phyloP scores from a whole-genome alignment of 2,113 vertebrate genomes.

The Panurus biarmicus region DNA sequence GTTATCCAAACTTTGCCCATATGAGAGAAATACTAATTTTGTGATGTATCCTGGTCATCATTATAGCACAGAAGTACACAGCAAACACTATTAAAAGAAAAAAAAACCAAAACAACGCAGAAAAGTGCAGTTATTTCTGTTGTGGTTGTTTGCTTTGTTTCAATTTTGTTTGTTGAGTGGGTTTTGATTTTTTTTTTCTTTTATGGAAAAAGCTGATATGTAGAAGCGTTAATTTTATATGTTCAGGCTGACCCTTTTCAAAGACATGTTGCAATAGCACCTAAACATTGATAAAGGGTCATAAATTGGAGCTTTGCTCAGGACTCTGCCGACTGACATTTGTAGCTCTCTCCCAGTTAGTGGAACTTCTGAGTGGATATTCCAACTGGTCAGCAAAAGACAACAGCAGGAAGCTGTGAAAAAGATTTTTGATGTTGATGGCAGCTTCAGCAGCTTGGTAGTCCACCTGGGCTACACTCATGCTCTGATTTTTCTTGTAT shows the following conservation, averaged over 20 bases:
- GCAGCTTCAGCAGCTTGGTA: neutral
- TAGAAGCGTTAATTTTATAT: neutral
- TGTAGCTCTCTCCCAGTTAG: neutral
- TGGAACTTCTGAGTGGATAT: neutral
- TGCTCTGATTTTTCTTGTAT: neutral
- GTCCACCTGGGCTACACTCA: neutral
- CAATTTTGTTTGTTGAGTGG: neutral
- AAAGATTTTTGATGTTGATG: neutral
- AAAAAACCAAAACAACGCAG: neutral
- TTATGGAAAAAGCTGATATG: neutral
- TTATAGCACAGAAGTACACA: neutral
- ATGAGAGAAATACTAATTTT: neutral
- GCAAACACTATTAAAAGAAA: neutral
- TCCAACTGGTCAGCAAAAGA: neutral
- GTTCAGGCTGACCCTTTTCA: neutral
- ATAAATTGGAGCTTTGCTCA: neutral
- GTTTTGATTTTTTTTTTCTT: neutral
- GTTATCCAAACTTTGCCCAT: neutral
- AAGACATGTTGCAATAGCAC: neutral
- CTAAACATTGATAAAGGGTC: rapidly evolving
- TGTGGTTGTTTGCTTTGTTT: neutral
- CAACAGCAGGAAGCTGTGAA: neutral
- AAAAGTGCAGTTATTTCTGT: neutral
- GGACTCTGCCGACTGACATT: neutral
- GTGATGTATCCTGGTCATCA: no score